Evolutionary conservation across 2,888 invertebrate genomes (phyloP).

Genomic region (Leptarthrus brevirostris): DNA sequence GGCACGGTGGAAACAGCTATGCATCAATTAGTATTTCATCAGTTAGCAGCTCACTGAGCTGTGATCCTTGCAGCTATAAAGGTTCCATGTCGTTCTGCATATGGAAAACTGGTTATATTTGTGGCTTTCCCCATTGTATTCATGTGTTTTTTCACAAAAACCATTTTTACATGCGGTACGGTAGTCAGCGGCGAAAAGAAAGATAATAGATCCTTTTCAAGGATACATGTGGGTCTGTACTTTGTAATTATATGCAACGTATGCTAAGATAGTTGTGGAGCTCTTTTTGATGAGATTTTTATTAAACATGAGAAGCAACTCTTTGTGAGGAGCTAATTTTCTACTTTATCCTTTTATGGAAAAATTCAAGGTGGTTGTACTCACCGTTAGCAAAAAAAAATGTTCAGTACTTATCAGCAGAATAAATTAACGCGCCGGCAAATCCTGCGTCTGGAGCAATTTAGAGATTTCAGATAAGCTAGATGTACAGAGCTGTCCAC

Average conservation of each 20-base stretch:
- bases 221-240: not conserved
- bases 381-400: too few relatives aligned
- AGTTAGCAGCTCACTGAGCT: conserved; percentile 45
- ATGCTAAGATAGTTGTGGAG: conserved; percentile 19
- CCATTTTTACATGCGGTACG: not conserved
- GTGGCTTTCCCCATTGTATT: conserved; percentile 22
- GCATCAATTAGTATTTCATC: conserved; percentile 46
- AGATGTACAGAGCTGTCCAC: conserved; percentile 3
- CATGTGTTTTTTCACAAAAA: not conserved
- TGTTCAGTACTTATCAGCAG: not conserved
- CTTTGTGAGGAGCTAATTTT: not conserved
- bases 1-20: not conserved
- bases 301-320: conserved; percentile 13
- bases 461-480: conserved; percentile 7
- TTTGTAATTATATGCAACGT: conserved; percentile 12
- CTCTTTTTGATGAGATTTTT: conserved; percentile 23
- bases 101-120: conserved; percentile 42
- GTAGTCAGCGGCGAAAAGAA: not conserved
- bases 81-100: not conserved
- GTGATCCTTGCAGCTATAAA: conserved; percentile 18
- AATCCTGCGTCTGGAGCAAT: conserved; percentile 3
- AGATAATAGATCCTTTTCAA: conserved; percentile 41
- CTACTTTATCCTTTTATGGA: too few relatives aligned
- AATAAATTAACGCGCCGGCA: conserved; percentile 16
- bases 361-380: too few relatives aligned